Evolutionary conservation across 2,797 vertebrate genomes (phyloP), one percentile per base, ranked within the genome.

Genomic region (Limnodromus scolopaceus): DNA sequence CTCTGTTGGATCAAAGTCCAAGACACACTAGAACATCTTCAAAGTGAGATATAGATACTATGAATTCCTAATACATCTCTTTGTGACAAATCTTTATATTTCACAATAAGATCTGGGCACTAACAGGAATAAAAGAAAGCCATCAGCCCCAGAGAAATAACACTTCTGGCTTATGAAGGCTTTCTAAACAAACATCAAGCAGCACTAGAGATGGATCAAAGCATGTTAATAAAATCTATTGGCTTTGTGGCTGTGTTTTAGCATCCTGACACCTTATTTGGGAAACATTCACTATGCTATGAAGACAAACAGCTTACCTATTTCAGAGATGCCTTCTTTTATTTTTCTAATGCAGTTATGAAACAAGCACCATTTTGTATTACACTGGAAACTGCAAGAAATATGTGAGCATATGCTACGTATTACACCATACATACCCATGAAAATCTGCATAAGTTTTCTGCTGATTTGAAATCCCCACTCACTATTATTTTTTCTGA

Each of bases 141-240:
- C 32, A 91, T 74, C 81, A 82, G 23, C 55, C 38, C 17, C 57
- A 81, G 82, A 90, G 43, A 88, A 87, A 78, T 92, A 93, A 66
- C 46, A 61, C 32, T 94, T 76, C 38, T 70, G 28, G 19, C 32
- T 96, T 83, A 82, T 41, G 58, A 88, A 91, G 45, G 16, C 69
- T 96, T 87, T 94, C 51, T 88, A 94, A 68, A 45, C 39, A 77
- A 84, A 79, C 45, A 85, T 92, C 71, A 89, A 51, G 48, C 16
- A 79, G 16, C 34, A 65, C 60, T 69, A 71, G 18, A 78, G 49
- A 63, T 49, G 24, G 24, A 91, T 94, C 53, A 93, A 89, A 93
- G 55, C 0, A 5, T 39, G 10, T 48, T 87, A 92, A 84, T 80
- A 90, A 96, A 95, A 82, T 68, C 41, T 91, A 53, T 93, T 96